Base-by-base conservation (phyloP, 1,140 invertebrate species). In the Pseudomyrmex concolor region DNA sequence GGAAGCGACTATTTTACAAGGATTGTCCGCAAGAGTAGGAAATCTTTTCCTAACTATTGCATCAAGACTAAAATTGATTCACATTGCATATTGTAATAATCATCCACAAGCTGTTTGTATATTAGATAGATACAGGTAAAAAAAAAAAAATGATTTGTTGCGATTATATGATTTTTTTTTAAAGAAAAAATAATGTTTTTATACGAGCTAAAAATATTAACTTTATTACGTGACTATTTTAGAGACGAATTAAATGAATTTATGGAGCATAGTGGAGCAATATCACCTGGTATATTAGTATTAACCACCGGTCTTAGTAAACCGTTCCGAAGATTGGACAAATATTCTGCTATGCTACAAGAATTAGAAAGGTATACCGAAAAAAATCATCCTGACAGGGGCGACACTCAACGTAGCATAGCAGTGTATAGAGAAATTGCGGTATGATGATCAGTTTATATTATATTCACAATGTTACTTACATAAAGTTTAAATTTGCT, bases 281-380 rank as follows among this genome's bases (percentile, higher is more conserved):
- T 96, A 25, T 95, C 96, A 76, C 97, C 98, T 17, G 98, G 98
- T 57, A 95, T 99, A 66, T 95, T 99, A 89, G 97, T 98, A 10
- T 94, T 99, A 43, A 99, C 98, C 3, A 97, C 98, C 13, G 98
- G 97, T 1, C 94, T 99, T 10, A 99, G 98, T 84, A 98, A 98
- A 94, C 98, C 99, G 7, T 99, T 99, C 93, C 96, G 98, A 67
- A 96, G 99, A 78, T 94, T 99, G 48, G 98, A 99, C 89, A 99
- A 99, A 92, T 99, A 99, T 93, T 97, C 98, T 7, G 97, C 96
- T 45, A 97, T 98, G 96, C 94, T 99, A 19, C 98, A 99, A 94
- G 99, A 99, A 94, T 94, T 99, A 64, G 98, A 99, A 90, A 95
- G 98, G 83, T 98, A 99, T 92, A 97, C 99, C 50, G 97, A 98